A percentile compares a stretch with the other conserved stretches of the same genome.
These are phyloP conservation scores for Nyctibius grandis DNA, from an alignment of 2,797 vertebrate species.

Conservation along the genomic window DNA sequence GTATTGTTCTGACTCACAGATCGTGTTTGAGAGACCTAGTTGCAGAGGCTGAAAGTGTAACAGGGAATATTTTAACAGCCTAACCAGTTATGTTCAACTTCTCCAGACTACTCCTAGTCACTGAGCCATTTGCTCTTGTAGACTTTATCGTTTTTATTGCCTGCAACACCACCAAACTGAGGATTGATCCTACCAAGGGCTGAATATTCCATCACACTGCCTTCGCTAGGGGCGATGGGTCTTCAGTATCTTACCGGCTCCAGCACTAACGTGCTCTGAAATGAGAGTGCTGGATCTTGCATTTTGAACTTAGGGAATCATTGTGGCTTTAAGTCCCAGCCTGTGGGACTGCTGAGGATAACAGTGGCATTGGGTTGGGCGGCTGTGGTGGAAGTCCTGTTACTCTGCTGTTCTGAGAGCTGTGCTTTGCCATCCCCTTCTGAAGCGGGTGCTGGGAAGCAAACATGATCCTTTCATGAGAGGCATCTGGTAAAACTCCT, in stretches of 20 bases:
- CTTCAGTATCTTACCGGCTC: background rate
- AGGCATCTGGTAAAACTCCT: background rate
- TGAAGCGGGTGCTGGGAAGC: background rate
- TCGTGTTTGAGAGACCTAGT: background rate
- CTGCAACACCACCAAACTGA: rapidly evolving
- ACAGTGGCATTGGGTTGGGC: background rate
- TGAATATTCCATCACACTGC: background rate
- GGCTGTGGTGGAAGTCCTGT: background rate
- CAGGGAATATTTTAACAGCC: background rate
- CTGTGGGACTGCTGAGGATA: background rate
- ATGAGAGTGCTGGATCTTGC: background rate
- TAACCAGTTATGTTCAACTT: background rate
- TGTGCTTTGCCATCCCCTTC: background rate
- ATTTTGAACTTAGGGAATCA: background rate
- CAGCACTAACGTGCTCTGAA: background rate
- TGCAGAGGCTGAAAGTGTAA: background rate
- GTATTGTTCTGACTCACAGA: background rate
- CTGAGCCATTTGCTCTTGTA: background rate
- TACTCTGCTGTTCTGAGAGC: background rate
- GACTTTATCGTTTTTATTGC: background rate
- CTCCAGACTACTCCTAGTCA: background rate
- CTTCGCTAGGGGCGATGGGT: rapidly evolving
- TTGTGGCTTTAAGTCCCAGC: background rate
- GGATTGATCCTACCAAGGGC: background rate
- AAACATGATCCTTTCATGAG: background rate